phyloP scores from a whole-genome alignment of 2,888 invertebrate species.

The Rhorus exstirpatorius region DNA sequence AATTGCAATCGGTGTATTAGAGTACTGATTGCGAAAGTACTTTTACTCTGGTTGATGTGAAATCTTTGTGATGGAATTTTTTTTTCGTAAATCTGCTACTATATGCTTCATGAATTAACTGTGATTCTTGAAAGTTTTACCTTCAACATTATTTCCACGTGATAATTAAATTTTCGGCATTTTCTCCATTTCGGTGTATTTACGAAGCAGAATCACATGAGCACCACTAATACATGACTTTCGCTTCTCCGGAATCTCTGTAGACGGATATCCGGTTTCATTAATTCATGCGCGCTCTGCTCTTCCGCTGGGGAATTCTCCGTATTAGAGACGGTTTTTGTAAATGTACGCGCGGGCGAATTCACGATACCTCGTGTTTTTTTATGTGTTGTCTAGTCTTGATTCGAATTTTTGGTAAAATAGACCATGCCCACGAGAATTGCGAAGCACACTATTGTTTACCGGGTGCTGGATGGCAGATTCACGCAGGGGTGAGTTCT shows the following conservation, averaged over 20 bases:
- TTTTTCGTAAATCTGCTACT: neutral
- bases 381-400: neutral
- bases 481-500: neutral
- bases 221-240: conserved; percentile 5
- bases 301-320: conserved; percentile 9
- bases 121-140: too few species aligned
- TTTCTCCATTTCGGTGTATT: neutral
- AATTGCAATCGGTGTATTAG: conserved; percentile 55
- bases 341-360: conserved; percentile 19
- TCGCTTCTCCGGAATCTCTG: conserved; percentile 24
- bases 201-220: conserved; percentile 6
- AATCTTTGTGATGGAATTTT: neutral
- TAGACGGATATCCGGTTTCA: conserved; percentile 61
- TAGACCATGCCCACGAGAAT: conserved; percentile 42
- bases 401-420: conserved; percentile 47
- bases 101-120: neutral
- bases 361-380: neutral
- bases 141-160: neutral
- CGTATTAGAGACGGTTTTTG: conserved; percentile 15
- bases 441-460: conserved; percentile 42
- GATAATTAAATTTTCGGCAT: conserved; percentile 25
- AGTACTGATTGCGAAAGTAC: neutral
- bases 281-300: conserved; percentile 52
- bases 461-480: conserved; percentile 14
- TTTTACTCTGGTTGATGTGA: neutral